phyloP scores from a whole-genome alignment of 2,113 vertebrate genomes.

The Ursus arctos region DNA sequence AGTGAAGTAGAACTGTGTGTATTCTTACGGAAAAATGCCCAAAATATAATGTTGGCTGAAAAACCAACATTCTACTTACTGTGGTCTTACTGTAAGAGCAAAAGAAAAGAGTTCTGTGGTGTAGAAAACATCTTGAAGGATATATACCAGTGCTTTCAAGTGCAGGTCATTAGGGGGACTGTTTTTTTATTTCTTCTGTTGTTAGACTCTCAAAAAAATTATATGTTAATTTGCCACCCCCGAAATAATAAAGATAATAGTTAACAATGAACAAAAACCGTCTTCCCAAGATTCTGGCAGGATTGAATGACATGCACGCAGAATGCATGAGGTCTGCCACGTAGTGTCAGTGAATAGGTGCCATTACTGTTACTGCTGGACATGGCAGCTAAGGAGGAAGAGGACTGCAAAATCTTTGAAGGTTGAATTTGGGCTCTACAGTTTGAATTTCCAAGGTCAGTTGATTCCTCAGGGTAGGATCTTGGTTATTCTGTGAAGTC shows the following conservation, averaged over 20 bases:
- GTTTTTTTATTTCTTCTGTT: conserved; percentile 8
- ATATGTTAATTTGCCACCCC: neutral
- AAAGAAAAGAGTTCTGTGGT: neutral
- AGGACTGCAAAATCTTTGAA: neutral
- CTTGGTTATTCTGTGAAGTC: neutral
- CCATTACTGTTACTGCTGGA: rapidly evolving
- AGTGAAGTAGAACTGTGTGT: neutral
- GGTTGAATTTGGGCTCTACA: neutral
- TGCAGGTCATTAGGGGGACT: neutral
- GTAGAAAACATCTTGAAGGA: neutral
- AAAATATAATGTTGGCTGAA: neutral
- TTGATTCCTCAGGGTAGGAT: neutral
- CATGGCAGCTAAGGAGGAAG: neutral
- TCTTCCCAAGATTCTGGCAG: neutral
- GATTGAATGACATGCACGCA: too few relatives aligned
- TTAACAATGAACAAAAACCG: neutral
- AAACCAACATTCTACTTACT: neutral
- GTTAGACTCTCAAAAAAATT: neutral
- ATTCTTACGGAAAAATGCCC: neutral
- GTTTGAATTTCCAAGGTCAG: neutral
- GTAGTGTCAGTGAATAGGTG: rapidly evolving
- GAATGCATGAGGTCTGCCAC: too few relatives aligned
- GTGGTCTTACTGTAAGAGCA: neutral
- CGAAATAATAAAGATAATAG: neutral
- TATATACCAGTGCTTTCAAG: neutral